Base-by-base conservation (phyloP, 2,888 invertebrate species). In the Noctuana brunneofusca region DNA sequence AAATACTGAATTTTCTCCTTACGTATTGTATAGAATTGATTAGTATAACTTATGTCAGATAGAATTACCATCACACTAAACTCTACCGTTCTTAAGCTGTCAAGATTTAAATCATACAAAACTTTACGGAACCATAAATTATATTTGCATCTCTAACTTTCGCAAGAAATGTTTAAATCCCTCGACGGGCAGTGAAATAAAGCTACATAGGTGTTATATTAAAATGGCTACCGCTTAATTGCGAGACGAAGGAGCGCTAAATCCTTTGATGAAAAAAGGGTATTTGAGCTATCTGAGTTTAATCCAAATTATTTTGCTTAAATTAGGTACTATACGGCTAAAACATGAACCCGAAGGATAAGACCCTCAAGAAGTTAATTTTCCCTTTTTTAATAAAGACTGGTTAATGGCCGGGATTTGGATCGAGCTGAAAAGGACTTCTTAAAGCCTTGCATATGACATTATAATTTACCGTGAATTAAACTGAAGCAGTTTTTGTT, bases 171-270 rank as follows among this genome's bases (percentile, higher is more conserved):
- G 8, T 24, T 48, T 12, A 24, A 24, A 24, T 24, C 18, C 18
- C 32, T 50, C 16, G 16, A 18, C 18, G 2, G 50, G 41, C 35
- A 43, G 53, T 22, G 32, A 59, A 52, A 46, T 59, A 58, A 59
- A 43, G 53, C 46, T 30, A 59, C 58, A 58, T 41, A 53, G 59
- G 59, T 53, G 53, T 22, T 46, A 32, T 46, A 53, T 59, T 53
- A 53, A 59, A 46, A 59, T 20, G 53, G 53, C 20, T 32, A 59
- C 59, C 53, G 22, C 59, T 59, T 59, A 59, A 59, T 59, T 59
- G 53, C 53, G 43, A 53, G 14, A 30, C 43, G 53, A 35, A 32
- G 22, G 12, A 20, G 18, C 46, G 20, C 6, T 48, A 35, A 48
- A 48, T 22, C 59, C 30, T 60, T 54, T 52, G 54, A 54, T 46